Evolutionary conservation across 2,888 invertebrate genomes (phyloP), one percentile per base, ranked within the genome.

Genomic region (Rhagonycha lutea): DNA sequence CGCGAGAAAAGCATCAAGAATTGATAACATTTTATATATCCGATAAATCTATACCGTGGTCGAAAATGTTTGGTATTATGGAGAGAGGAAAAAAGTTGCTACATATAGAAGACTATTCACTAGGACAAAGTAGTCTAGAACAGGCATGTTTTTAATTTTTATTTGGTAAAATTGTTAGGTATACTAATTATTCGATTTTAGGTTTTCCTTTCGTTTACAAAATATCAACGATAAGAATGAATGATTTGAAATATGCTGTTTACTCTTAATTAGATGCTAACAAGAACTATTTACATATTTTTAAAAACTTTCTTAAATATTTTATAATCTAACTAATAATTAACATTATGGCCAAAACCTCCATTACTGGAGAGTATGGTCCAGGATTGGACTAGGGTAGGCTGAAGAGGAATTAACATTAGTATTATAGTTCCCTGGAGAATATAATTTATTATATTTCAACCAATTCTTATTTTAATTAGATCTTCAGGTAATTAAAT

Each of bases 81-180:
- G 95, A 95, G 85, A 87, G 87, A 70, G 87, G 84, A 0, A 88
- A 88, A 79, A 77, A 80, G 47, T 32, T 69, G 24, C 80, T 87
- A 2, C 89, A 18, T 18, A 18, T 18, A 18, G 18, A 18, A 18
- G 18, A 18, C 86, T 96, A 96, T 88, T 94, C 93, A 61, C 91
- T 96, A 79, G 93, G 94, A 69, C 96, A 96, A 88, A 95, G 95
- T 1, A 94, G 94, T 62, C 88, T 96, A 69, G 96, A 96, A 87
- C 95, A 96, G 88, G 88, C 87, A 81, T 8, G 29, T 67, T 14
- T 23, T 18, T 70, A 9, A 68, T 47, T 28, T 60, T 60, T 62
- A 18, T 24, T 4, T 18, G 18, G 18, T 2, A 18, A 18, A 18
- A 24, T n/a, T 24, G 4, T 47, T 60, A 23, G 12, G 4, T 5